A percentile compares a stretch with the other conserved stretches of the same genome.
Evolutionary conservation across 2,797 vertebrate genomes (phyloP).

Genomic region (Scolopax bukidnonensis): DNA sequence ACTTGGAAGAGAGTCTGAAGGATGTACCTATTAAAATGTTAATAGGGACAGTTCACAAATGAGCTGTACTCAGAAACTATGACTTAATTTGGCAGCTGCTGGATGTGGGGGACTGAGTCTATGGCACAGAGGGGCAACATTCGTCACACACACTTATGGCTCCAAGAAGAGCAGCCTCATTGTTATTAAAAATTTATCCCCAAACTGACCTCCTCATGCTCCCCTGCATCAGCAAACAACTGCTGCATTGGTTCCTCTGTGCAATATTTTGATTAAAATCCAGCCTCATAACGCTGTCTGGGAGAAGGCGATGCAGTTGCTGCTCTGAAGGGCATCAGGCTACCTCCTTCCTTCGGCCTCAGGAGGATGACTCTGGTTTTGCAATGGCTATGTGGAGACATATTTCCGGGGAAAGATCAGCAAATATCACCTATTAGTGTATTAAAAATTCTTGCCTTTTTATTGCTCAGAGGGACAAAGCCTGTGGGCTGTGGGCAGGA

Average conservation of each 20-base stretch:
- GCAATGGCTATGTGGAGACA: background rate
- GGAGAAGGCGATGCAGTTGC: rapidly evolving
- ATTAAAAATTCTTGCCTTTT: background rate
- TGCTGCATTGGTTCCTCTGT: background rate
- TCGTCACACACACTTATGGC: background rate
- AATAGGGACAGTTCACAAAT: background rate
- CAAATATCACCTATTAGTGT: background rate
- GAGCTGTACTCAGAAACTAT: background rate
- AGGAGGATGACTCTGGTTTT: background rate
- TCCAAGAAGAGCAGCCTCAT: background rate
- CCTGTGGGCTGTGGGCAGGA: background rate
- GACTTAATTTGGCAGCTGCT: background rate
- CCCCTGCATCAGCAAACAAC: background rate
- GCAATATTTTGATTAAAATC: background rate
- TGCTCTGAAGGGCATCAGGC: background rate
- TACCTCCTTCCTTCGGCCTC: background rate
- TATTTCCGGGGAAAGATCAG: background rate
- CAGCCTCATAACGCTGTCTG: background rate
- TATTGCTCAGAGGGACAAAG: background rate
- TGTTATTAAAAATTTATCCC: background rate
- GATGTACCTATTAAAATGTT: background rate
- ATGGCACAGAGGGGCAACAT: background rate
- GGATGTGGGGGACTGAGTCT: background rate
- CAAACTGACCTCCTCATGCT: background rate
- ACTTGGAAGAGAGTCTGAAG: background rate